Evolutionary conservation across 64 coral and sea anemone genomes (phyloP).

Genomic region (Catalaphyllia jardinei): DNA sequence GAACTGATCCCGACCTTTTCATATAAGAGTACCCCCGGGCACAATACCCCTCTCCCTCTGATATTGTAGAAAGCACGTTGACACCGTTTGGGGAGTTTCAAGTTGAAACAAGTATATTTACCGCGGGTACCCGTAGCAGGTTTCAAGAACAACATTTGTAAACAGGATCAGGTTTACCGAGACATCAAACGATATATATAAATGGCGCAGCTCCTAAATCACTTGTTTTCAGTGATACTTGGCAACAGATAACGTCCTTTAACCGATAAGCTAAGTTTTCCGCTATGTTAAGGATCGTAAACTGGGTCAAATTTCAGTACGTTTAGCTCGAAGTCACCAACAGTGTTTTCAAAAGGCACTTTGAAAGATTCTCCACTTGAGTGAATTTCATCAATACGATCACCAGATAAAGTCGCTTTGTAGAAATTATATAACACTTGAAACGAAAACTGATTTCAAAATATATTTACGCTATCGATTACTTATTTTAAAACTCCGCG

Average conservation of each 20-base stretch:
- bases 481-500: neutral
- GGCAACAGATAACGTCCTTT: neutral
- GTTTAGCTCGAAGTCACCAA: neutral
- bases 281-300: neutral
- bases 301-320: no score
- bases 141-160: neutral
- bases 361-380: neutral
- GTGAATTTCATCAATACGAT: neutral
- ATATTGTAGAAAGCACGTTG: no score
- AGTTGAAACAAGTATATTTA: no score
- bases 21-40: no score
- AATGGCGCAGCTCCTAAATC: no score
- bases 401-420: neutral
- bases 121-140: neutral
- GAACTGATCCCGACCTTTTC: no score
- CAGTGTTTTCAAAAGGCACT: neutral
- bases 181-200: neutral
- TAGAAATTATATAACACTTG: constrained; percentile 6
- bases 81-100: no score
- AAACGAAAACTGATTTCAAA: constrained; percentile 26
- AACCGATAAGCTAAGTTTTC: neutral
- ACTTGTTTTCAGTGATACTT: neutral
- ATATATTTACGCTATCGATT: neutral
- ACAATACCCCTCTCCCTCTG: no score
- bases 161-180: neutral